Conservation (phyloP, 2,797 vertebrate genomes). For the Cyclopterus lumpus region DNA sequence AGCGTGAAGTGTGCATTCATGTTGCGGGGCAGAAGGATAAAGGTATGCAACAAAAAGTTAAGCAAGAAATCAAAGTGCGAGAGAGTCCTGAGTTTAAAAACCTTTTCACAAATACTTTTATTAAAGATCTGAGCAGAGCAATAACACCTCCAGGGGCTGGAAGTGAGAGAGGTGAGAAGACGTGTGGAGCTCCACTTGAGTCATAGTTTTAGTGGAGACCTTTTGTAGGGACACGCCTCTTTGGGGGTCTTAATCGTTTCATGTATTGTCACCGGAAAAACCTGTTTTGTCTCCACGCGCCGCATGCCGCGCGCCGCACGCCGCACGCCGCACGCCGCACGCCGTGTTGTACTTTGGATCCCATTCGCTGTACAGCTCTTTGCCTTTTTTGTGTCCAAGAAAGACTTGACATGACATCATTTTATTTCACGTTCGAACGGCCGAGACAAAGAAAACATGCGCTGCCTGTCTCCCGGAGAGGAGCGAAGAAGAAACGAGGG, state of each 20-base stretch:
- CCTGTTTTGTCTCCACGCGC: slow-evolving; percentile 32
- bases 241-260: slow-evolving; percentile 49
- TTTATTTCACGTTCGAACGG: slow-evolving; percentile 62
- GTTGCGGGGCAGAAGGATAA: slow-evolving; percentile 70
- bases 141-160: slow-evolving; percentile 30
- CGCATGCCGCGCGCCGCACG: slow-evolving; percentile 10
- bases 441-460: slow-evolving; percentile 70
- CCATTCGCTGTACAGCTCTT: slow-evolving; percentile 30
- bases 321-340: slow-evolving; percentile 18
- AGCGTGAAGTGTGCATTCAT: slow-evolving; percentile 78
- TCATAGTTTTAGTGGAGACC: slow-evolving; percentile 42
- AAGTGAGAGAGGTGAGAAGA: slow-evolving; percentile 34
- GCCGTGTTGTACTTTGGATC: slow-evolving; percentile 1
- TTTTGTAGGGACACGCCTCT: slow-evolving; percentile 46
- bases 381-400: slow-evolving; percentile 44
- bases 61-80: slow-evolving; percentile 60
- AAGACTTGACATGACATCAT: slow-evolving; percentile 72
- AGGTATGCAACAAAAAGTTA: slow-evolving; percentile 67
- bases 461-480: slow-evolving; percentile 57
- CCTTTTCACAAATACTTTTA: slow-evolving; percentile 27
- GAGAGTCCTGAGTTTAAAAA: slow-evolving; percentile 6
- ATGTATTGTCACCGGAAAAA: slow-evolving; percentile 50
- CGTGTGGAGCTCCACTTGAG: slow-evolving; percentile 36
- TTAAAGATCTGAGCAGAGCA: slow-evolving; percentile 16
- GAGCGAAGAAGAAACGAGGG: slow-evolving; percentile 18